A percentile compares a stretch with the other conserved stretches of the same genome.
Conservation (phyloP, 2,113 vertebrate genomes). For the Lonchura striata region DNA sequence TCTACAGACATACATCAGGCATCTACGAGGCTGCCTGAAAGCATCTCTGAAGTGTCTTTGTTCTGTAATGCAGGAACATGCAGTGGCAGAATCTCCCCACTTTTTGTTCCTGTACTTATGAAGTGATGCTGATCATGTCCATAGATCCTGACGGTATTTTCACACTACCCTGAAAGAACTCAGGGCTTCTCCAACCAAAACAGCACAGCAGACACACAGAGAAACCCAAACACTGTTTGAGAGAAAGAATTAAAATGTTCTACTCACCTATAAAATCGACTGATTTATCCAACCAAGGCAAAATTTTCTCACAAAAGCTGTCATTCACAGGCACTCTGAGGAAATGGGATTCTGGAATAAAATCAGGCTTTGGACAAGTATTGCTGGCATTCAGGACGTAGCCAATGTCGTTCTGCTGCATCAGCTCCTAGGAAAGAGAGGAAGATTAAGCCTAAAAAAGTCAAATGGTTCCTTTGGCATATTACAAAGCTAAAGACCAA, state of each 20-base stretch:
- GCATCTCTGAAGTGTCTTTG: not conserved
- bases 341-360: constrained; percentile 92
- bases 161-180: not conserved
- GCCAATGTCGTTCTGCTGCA: constrained; percentile 92
- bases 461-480: not conserved
- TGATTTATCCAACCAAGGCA: constrained; percentile 94
- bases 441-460: not conserved
- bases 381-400: constrained; percentile 94
- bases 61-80: not conserved
- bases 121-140: not conserved
- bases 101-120: not conserved
- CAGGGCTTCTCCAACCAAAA: not conserved
- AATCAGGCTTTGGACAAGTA: constrained; percentile 95
- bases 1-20: not conserved
- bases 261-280: constrained; percentile 94
- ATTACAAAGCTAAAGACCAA: not conserved
- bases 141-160: not conserved
- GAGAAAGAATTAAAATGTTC: not conserved
- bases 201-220: not conserved
- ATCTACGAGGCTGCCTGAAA: not conserved
- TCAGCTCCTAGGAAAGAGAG: constrained; percentile 82
- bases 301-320: constrained; percentile 96
- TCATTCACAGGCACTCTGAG: constrained; percentile 94
- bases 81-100: not conserved
- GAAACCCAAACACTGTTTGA: not conserved